Percentiles rank a stretch among this genome's conserved stretches.
phyloP scores from a whole-genome alignment of 1,140 invertebrate species.

The Steinernema feltiae region DNA sequence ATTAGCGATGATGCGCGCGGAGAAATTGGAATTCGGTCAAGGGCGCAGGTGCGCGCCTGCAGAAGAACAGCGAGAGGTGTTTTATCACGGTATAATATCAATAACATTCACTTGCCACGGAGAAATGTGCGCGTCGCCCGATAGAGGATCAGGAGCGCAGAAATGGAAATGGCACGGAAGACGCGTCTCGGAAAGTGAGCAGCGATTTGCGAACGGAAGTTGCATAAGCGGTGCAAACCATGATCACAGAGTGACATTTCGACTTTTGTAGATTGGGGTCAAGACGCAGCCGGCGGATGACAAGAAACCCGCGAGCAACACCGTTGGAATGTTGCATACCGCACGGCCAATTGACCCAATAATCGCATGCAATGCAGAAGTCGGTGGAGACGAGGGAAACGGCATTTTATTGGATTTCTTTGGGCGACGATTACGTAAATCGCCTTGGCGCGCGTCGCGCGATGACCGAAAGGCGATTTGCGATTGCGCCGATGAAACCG shows the following conservation, averaged over 20 bases:
- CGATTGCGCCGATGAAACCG: neutral
- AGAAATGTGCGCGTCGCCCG: no score
- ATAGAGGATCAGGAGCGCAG: no score
- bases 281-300: neutral
- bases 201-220: neutral
- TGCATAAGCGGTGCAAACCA: neutral
- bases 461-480: slow-evolving; percentile 13
- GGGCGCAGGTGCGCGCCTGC: neutral
- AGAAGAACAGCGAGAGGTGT: neutral
- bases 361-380: neutral
- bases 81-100: neutral
- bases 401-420: slow-evolving; percentile 15
- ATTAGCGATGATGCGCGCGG: neutral
- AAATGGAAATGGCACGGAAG: no score
- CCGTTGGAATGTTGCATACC: slow-evolving; percentile 10
- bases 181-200: no score
- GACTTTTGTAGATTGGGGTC: slow-evolving; percentile 4
- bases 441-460: neutral
- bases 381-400: neutral
- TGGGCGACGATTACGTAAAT: slow-evolving; percentile 13
- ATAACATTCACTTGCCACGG: slow-evolving; percentile 1
- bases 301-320: slow-evolving; percentile 12
- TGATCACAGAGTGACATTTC: neutral
- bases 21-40: slow-evolving; percentile 10
- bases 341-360: slow-evolving; percentile 14